Conservation (phyloP, 2,113 vertebrate genomes). For the Dipodomys merriami region DNA sequence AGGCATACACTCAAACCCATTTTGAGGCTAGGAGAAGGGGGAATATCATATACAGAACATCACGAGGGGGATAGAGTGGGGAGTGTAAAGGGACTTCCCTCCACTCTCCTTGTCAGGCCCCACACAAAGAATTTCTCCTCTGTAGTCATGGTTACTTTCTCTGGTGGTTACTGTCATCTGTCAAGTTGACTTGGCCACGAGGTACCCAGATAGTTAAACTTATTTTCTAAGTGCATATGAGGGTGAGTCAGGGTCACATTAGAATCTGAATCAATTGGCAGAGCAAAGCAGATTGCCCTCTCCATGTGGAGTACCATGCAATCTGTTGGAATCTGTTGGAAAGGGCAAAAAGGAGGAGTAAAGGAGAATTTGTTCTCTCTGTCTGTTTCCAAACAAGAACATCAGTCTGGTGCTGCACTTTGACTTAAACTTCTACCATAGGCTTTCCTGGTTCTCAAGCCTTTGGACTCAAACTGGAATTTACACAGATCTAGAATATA, state of each 20-base stretch:
- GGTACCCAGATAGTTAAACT: not conserved
- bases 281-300: not conserved
- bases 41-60: not conserved
- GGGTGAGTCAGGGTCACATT: not conserved
- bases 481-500: not conserved
- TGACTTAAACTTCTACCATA: not conserved
- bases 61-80: not conserved
- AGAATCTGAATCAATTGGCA: not conserved
- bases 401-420: not conserved
- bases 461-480: not conserved
- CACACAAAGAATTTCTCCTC: not conserved
- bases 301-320: not conserved
- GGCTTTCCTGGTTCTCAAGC: not conserved
- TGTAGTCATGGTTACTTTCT: not conserved
- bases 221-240: not conserved
- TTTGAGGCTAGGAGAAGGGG: not conserved
- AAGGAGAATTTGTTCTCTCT: not conserved
- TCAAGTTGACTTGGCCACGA: not conserved
- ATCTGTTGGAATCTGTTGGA: not conserved
- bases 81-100: not conserved
- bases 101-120: not conserved
- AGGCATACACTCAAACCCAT: not conserved
- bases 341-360: not conserved
- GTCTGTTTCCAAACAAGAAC: not conserved
- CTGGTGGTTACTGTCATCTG: not conserved